Base-by-base conservation (phyloP, 2,113 vertebrate genomes). In the Gambusia affinis region DNA sequence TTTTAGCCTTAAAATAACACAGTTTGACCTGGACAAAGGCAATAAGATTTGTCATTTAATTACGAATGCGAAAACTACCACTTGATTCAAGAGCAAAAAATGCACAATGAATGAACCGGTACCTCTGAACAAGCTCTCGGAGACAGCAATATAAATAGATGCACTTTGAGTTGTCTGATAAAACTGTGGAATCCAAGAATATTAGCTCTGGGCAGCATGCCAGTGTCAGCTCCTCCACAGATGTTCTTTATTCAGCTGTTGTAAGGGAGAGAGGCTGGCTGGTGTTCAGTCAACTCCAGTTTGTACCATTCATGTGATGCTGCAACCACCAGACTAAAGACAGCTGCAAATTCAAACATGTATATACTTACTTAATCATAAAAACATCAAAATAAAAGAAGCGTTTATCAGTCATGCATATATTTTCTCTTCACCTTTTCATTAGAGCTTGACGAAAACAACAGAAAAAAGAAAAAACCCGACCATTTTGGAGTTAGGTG, bases 181-280 rank as follows among this genome's bases (percentile, higher is more conserved):
- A 87, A 82, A 67, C 70, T 33, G 78, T 65, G 69, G 73, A 80
- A 69, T 63, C 70, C 68, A 75, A 68, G 72, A 78, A 85, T 78
- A 83, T 85, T 76, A 73, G 12, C 69, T 81, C 82, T 82, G 87
- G 88, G 89, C 85, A 62, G 31, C 0, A n/a, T 60, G 85, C 90
- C 90, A 92, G 78, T 3, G 29, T 67, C 47, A 64, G 54, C 78
- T 87, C 60, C 69, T 83, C 54, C 44, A 57, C 63, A 68, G 70
- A 82, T 67, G 12, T 69, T 80, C 51, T 83, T 85, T 72, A 76
- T 85, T 77, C 12, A 69, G 79, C 67, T 79, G 72, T 85, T 69
- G 73, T 67, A 30, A 39, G 60, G 54, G 73, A 82, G 57, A 78
- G 72, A 69, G 35, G 51, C 77, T 67, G 73, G 64, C 57, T 62